Base-by-base conservation (phyloP, 2,888 invertebrate species). In the Drosophila robusta region DNA sequence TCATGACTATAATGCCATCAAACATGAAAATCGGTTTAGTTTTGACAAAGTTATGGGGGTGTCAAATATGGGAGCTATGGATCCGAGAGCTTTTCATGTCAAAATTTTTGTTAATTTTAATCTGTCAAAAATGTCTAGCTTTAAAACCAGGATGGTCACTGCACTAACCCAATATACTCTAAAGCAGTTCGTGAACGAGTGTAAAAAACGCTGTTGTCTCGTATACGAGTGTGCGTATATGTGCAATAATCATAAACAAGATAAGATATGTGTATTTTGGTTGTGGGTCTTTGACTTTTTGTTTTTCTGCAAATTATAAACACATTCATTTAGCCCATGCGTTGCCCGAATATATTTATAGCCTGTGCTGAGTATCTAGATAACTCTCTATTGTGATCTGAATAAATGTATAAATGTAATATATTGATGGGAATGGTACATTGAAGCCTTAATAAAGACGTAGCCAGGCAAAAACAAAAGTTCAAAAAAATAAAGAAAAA, bases 221-320 rank as follows among this genome's bases (percentile, higher is more conserved):
- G 39, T 39, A 22, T 11, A 18, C n/a, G 18, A 11, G 1, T 44
- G 14, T 44, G 14, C 22, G 12, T 49, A 18, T 11, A 29, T 55
- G 51, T 60, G 70, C 74, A 65, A 74, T 69, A 65, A 65, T 61
- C 74, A 61, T 75, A 77, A 77, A 80, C 54, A 68, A 61, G 63
- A 69, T 78, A 62, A 78, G 73, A 67, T 65, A 73, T 68, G 49
- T 56, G 50, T 68, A 65, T 76, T 46, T 75, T 61, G 60, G 71
- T 65, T 66, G 61, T 58, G 71, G 71, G 70, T 71, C 79, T 77
- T 75, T 75, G 78, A 74, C 79, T 78, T 58, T 80, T 46, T 65
- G 34, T 61, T 46, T 61, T 62, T 42, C 41, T 52, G 42, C 56
- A 55, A 67, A 73, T 61, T 67, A 81, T 71, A 76, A 70, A 80